These are phyloP conservation scores for Sminthurides aquaticus DNA, from an alignment of 2,888 invertebrate genomes.

Conservation along the genomic window DNA sequence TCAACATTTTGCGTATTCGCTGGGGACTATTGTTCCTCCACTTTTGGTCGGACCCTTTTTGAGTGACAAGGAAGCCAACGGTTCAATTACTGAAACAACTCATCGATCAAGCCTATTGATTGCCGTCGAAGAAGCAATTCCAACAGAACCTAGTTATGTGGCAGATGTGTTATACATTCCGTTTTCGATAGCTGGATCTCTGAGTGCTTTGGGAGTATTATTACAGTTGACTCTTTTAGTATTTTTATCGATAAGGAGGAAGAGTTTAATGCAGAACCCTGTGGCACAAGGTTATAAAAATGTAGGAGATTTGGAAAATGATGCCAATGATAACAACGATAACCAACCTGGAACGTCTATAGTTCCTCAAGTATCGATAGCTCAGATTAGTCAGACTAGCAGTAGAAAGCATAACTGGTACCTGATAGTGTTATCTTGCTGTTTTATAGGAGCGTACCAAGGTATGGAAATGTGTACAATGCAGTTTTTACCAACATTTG, in stretches of 20 bases:
- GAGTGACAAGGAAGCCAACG: not conserved
- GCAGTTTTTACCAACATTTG: slow-evolving; percentile 33
- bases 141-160: not conserved
- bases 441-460: slow-evolving; percentile 23
- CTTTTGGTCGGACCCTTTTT: slow-evolving; percentile 25
- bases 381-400: not conserved
- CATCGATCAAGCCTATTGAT: not conserved
- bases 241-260: slow-evolving; percentile 21
- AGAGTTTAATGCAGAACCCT: slow-evolving; percentile 17
- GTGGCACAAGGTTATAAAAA: not conserved
- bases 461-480: slow-evolving; percentile 27
- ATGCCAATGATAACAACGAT: not conserved
- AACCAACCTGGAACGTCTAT: not conserved
- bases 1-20: slow-evolving; percentile 27
- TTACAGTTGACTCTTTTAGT: slow-evolving; percentile 3
- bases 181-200: not conserved
- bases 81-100: not conserved
- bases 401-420: not conserved
- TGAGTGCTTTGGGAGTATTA: not conserved
- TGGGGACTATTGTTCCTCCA: slow-evolving; percentile 22
- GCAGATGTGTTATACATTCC: slow-evolving; percentile 2
- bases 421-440: slow-evolving; percentile 24
- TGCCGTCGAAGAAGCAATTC: not conserved
- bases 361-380: not conserved
- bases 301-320: not conserved